Base-by-base conservation (phyloP, 2,888 invertebrate genomes). In the Polydesmus complanatus region DNA sequence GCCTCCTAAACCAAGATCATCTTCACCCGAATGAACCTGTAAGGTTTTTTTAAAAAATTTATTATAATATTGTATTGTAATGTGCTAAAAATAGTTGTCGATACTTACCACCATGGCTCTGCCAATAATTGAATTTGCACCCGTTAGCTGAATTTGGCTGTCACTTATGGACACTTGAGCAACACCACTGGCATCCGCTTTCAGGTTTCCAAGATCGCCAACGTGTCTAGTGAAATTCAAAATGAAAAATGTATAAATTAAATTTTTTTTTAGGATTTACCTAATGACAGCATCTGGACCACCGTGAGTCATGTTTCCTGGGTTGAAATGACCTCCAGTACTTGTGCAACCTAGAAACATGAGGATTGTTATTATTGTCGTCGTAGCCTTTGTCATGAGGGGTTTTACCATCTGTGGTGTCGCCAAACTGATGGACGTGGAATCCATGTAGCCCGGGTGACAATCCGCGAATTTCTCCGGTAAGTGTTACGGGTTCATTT, bases 311-410 rank as follows among this genome's bases (percentile, higher is more conserved):
- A 81, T 80, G 67, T 81, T 81, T 55, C 74, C 67, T 0, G 95
- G 95, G 77, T 96, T 96, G 77, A 89, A 96, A 77, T 96, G 96
- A 0, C 88, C 78, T 0, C 95, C 96, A 47, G 95, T 92, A 49
- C 91, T 92, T n/a, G 85, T 88, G 75, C 96, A 96, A 1, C 78
- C 77, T 76, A 65, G 5, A 8, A 14, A 37, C 5, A 14, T 37
- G 5, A 37, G 5, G 37, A 5, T 8, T 8, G 5, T 37, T 37
- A 37, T 37, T n/a, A 37, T 37, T 5, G 5, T 37, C 5, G 37
- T 8, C 37, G 37, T 37, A 8, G 8, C 37, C 14, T 37, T 37
- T 37, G 14, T n/a, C n/a, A n/a, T n/a, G n/a, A n/a, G n/a, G n/a
- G n/a, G n/a, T n/a, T 14, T 37, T 37, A 37, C 37, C 37, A 8